A percentile compares a stretch with the other conserved stretches of the same genome.
phyloP scores from a whole-genome alignment of 1,140 invertebrate genomes.

The Drosophila biarmipes region DNA sequence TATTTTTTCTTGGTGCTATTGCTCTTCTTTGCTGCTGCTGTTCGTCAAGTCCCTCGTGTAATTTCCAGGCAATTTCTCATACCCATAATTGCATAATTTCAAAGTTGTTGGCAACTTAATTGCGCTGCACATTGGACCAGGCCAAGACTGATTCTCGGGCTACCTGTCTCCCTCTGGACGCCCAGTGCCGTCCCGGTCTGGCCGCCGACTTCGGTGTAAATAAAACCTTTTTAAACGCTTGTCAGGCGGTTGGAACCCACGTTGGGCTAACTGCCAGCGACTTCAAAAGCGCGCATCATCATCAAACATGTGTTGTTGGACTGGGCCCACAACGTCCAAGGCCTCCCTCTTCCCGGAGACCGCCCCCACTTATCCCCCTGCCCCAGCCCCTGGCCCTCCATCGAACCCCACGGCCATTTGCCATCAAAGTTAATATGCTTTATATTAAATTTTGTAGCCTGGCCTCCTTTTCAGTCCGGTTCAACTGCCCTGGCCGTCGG shows the following conservation, averaged over 20 bases:
- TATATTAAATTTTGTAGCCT: constrained; percentile 77
- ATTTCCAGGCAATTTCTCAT: constrained; percentile 84
- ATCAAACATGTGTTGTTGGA: constrained; percentile 73
- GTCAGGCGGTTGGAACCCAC: constrained; percentile 66
- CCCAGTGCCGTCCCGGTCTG: constrained; percentile 11
- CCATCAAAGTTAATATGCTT: constrained; percentile 80
- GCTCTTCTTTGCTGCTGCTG: constrained; percentile 45
- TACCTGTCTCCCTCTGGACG: constrained; percentile 36
- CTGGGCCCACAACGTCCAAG: not conserved
- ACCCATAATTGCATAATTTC: constrained; percentile 84
- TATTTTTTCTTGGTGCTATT: not conserved
- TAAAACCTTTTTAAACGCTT: constrained; percentile 83
- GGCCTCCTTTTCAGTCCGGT: constrained; percentile 44
- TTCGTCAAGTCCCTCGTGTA: constrained; percentile 80
- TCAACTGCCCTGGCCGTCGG: constrained; percentile 38
- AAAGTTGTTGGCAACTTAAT: constrained; percentile 84
- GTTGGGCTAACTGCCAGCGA: constrained; percentile 51
- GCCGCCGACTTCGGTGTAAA: constrained; percentile 72
- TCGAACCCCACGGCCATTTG: constrained; percentile 60
- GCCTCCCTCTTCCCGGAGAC: not conserved
- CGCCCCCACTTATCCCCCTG: not conserved
- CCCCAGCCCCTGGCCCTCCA: constrained; percentile 29
- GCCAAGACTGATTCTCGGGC: constrained; percentile 37
- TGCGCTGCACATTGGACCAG: constrained; percentile 68
- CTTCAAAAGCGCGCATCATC: constrained; percentile 77